Base-by-base conservation (phyloP, 2,888 invertebrate genomes). In the Acrocyrtus sp. region DNA sequence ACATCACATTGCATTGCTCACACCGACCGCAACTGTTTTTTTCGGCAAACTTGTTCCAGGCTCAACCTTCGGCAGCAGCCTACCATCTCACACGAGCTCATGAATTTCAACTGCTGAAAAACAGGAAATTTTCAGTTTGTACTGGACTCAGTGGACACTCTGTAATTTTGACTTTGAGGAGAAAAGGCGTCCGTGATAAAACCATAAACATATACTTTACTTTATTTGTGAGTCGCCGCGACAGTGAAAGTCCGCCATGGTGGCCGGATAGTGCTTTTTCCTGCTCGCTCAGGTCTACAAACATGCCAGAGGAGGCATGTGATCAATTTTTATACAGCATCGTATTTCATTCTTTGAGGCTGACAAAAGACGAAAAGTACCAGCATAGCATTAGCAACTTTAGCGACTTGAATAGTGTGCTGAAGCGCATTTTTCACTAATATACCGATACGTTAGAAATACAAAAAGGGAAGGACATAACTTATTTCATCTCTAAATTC, bases 361-460 rank as follows among this genome's bases (percentile, higher is more conserved):
- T 34, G 50, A 50, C 22, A 50, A 15, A 50, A 50, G 6, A 21
- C 15, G 50, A 22, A 45, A 45, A 5, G 5, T 19, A 45, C 5
- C 45, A 45, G 4, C 8, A 50, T 17, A 50, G 22, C 5, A 50
- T 15, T 45, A 45, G 45, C 17, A 17, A 45, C 17, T 12, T n/a
- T n/a, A 12, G n/a, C 17, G 17, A 45, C 45, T 45, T 12, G 17
- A 12, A n/a, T n/a, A n/a, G n/a, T n/a, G n/a, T n/a, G n/a, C n/a
- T n/a, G n/a, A 12, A 34, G 47, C 19, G 43, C 47, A 21, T 48
- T 67, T 68, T 24, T 48, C 60, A 68, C 60, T 68, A 68, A 60
- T 68, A 51, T 58, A 60, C 68, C 50, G 68, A 60, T 53, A 43
- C n/a, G n/a, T n/a, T n/a, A n/a, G n/a, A n/a, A n/a, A n/a, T n/a